Conservation (phyloP, 2,113 vertebrate species). For the Phalacrocorax brasilianus region DNA sequence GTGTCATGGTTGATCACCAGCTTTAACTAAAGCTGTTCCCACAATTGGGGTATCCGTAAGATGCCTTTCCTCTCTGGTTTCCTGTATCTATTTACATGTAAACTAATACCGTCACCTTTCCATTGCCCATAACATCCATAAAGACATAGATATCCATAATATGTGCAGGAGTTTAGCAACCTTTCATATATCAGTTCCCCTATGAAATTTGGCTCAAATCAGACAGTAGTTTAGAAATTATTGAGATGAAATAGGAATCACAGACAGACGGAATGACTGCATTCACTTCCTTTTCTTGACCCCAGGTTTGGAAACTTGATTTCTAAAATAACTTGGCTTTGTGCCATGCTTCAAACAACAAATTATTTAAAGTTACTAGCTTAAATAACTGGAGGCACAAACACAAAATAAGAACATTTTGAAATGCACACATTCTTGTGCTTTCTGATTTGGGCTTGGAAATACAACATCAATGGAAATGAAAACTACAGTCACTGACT, state of each 20-base stretch:
- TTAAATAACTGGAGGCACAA: neutral
- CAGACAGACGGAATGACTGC: neutral
- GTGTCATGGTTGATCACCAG: neutral
- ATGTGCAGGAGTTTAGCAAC: neutral
- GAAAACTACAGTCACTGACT: neutral
- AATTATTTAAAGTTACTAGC: neutral
- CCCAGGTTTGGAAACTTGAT: neutral
- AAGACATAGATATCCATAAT: constrained; percentile 32
- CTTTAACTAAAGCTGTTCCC: constrained; percentile 40
- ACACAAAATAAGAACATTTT: neutral
- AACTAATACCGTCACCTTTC: constrained; percentile 40
- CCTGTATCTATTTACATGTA: constrained; percentile 49
- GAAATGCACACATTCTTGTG: neutral
- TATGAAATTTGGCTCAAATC: neutral
- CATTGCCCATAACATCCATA: neutral
- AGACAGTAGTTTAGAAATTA: neutral
- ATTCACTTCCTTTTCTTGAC: neutral
- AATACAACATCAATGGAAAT: neutral
- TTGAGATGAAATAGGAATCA: neutral
- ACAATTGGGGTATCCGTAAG: neutral
- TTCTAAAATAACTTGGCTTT: neutral
- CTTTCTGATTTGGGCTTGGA: neutral
- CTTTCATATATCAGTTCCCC: neutral
- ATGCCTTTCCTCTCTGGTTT: constrained; percentile 43
- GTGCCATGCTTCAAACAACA: neutral